Conservation (phyloP, 2,888 invertebrate genomes). For the Rhabditoides inermis region DNA sequence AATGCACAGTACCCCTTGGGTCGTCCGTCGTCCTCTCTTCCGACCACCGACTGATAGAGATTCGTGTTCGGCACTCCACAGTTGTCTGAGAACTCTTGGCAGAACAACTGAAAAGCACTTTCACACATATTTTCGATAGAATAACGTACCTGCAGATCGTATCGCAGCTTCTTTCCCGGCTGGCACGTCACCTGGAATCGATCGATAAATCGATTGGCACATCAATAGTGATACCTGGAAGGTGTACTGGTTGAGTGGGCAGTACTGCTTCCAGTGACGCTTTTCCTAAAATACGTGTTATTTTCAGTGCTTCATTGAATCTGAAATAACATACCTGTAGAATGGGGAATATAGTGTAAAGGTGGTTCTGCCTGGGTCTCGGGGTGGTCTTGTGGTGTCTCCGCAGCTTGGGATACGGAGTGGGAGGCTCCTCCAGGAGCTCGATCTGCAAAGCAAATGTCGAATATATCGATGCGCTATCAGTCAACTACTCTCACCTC, state of each 20-base stretch:
- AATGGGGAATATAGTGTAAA: constrained; percentile 34
- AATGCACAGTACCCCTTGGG: too few species aligned
- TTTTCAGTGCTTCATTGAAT: too few species aligned
- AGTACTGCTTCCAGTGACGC: constrained; percentile 34
- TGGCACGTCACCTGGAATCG: constrained; percentile 41
- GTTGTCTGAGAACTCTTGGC: constrained; percentile 38
- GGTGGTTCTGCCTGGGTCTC: constrained; percentile 23
- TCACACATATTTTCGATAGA: background rate
- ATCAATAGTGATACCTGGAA: too few species aligned
- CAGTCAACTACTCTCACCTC: too few species aligned
- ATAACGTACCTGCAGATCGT: constrained; percentile 32
- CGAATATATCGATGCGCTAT: too few species aligned
- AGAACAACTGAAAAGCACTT: constrained; percentile 25
- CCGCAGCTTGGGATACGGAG: too few species aligned
- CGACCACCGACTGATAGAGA: constrained; percentile 24
- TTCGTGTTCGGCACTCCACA: constrained; percentile 44
- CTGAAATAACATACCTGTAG: too few species aligned
- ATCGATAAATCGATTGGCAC: constrained; percentile 38
- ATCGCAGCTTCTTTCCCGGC: constrained; percentile 42
- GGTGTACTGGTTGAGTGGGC: too few species aligned
- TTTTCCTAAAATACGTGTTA: too few species aligned
- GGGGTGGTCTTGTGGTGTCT: too few species aligned
- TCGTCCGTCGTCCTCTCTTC: constrained; percentile 27
- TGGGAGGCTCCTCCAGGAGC: too few species aligned
- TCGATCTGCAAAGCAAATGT: too few species aligned